These are phyloP conservation scores for Spodoptera frugiperda DNA, from an alignment of 1,140 invertebrate genomes.

Conservation along the genomic window DNA sequence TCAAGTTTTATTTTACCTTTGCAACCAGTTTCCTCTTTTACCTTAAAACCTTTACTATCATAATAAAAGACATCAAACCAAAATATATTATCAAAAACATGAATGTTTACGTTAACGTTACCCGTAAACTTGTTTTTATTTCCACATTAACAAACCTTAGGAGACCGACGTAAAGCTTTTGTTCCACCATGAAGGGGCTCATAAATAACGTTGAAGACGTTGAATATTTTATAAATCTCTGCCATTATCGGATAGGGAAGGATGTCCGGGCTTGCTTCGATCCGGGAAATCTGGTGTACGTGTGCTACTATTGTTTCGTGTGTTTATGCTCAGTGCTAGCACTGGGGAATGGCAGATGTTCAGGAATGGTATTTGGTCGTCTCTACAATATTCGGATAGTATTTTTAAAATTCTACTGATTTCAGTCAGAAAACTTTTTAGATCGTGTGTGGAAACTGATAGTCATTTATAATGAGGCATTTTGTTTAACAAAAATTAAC, in stretches of 20 bases:
- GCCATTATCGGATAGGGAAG: constrained; percentile 76
- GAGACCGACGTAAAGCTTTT: constrained; percentile 63
- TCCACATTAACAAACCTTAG: constrained; percentile 53
- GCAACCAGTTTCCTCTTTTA: background rate
- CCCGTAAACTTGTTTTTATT: constrained; percentile 40
- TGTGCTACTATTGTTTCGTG: constrained; percentile 46
- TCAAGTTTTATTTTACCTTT: no score
- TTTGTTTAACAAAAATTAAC: no score
- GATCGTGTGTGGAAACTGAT: no score
- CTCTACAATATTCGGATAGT: background rate
- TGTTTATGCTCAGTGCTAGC: constrained; percentile 1
- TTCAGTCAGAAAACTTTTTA: no score
- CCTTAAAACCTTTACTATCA: background rate
- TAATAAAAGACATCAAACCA: background rate
- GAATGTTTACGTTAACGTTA: constrained; percentile 12
- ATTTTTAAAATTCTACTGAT: no score
- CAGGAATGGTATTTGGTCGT: background rate
- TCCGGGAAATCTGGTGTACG: constrained; percentile 68
- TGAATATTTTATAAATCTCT: constrained; percentile 79
- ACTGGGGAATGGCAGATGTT: background rate
- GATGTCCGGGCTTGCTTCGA: constrained; percentile 65
- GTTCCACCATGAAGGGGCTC: constrained; percentile 66
- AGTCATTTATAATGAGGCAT: no score
- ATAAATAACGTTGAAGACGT: constrained; percentile 74
- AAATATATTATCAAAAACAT: constrained; percentile 5